Conservation (phyloP, 2,888 invertebrate genomes). For the Perdita meconis region DNA sequence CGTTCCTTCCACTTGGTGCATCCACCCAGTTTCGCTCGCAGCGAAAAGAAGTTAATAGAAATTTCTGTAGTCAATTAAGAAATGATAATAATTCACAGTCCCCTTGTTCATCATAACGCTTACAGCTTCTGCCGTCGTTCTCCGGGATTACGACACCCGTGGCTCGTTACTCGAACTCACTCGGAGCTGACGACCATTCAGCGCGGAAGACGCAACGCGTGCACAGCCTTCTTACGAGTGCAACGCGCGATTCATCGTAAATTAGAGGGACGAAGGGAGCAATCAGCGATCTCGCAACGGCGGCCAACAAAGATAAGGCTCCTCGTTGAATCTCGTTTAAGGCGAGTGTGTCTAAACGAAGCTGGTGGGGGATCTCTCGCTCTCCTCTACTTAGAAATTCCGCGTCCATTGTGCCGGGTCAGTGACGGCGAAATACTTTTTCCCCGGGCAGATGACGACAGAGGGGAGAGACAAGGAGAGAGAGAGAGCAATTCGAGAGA, state of each 20-base stretch:
- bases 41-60: slow-evolving; percentile 54
- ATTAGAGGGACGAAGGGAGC: slow-evolving; percentile 73
- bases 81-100: slow-evolving; percentile 61
- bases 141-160: slow-evolving; percentile 58
- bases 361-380: slow-evolving; percentile 31
- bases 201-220: slow-evolving; percentile 46
- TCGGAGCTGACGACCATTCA: slow-evolving; percentile 60
- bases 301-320: slow-evolving; percentile 67
- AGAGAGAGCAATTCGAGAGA: slow-evolving; percentile 49
- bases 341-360: slow-evolving; percentile 51
- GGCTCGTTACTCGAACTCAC: slow-evolving; percentile 57
- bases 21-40: no score
- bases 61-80: slow-evolving; percentile 53
- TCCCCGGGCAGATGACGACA: slow-evolving; percentile 24
- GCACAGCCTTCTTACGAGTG: slow-evolving; percentile 56
- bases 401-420: slow-evolving; percentile 66
- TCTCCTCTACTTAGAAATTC: slow-evolving; percentile 57
- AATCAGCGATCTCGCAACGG: slow-evolving; percentile 71
- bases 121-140: no score
- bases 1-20: no score
- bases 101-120: slow-evolving; percentile 48
- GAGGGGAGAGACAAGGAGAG: slow-evolving; percentile 29
- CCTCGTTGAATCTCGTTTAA: slow-evolving; percentile 68
- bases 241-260: slow-evolving; percentile 70
- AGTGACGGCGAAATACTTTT: slow-evolving; percentile 52